A percentile compares a stretch with the other conserved stretches of the same genome.
These are phyloP conservation scores for Orthosia gothica DNA, from an alignment of 2,888 invertebrate species.

Conservation along the genomic window DNA sequence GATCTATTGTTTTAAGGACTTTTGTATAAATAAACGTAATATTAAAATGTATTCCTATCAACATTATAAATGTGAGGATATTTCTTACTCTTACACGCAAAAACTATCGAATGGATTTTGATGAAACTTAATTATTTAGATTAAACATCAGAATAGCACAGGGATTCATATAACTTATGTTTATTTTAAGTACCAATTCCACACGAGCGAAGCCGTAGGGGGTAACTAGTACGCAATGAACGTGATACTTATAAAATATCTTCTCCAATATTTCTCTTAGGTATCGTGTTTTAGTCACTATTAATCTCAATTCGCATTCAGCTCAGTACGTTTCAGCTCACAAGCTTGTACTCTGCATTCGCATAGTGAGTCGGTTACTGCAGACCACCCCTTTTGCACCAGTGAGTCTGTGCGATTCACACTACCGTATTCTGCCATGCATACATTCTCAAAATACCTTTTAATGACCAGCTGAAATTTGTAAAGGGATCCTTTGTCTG, in stretches of 20 bases:
- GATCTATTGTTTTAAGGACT: not conserved
- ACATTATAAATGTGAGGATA: too few species aligned
- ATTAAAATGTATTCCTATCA: too few species aligned
- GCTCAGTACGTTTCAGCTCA: not conserved
- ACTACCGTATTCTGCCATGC: slow-evolving; percentile 18
- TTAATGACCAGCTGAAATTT: slow-evolving; percentile 19
- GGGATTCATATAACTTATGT: too few species aligned
- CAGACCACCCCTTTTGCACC: slow-evolving; percentile 16
- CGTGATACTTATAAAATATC: not conserved
- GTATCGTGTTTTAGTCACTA: not conserved
- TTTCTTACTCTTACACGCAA: too few species aligned
- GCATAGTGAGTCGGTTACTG: slow-evolving; percentile 15
- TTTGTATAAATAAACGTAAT: too few species aligned
- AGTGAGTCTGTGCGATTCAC: slow-evolving; percentile 4
- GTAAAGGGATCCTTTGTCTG: not conserved
- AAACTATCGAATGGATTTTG: too few species aligned
- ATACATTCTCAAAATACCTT: slow-evolving; percentile 38
- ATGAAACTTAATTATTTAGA: too few species aligned
- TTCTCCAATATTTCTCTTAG: not conserved
- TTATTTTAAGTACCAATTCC: too few species aligned
- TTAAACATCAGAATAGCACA: too few species aligned
- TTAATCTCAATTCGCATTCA: slow-evolving; percentile 17
- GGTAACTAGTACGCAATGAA: not conserved
- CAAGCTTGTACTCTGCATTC: slow-evolving; percentile 15
- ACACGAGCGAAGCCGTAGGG: too few species aligned